Evolutionary conservation across 2,113 vertebrate genomes (phyloP).

Genomic region (Saccopteryx leptura): DNA sequence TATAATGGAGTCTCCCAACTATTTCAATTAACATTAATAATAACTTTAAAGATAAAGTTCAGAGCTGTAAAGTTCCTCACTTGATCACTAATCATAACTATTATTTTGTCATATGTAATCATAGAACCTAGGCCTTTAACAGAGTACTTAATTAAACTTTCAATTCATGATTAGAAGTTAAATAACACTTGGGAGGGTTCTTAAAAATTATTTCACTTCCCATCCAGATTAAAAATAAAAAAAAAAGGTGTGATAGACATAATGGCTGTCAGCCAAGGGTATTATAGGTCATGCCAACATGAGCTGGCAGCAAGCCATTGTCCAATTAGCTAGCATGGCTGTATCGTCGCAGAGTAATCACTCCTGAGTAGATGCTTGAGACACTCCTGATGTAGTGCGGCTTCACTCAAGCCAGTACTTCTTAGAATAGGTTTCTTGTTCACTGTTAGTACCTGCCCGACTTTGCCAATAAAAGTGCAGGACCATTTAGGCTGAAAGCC

Average conservation of each 20-base stretch:
- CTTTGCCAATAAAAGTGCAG: slow-evolving; percentile 76
- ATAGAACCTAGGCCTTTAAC: slow-evolving; percentile 86
- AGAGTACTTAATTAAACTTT: slow-evolving; percentile 89
- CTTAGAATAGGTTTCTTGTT: slow-evolving; percentile 84
- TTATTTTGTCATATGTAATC: slow-evolving; percentile 90
- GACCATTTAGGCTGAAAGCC: slow-evolving; percentile 55
- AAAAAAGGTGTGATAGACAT: slow-evolving; percentile 84
- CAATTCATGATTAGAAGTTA: slow-evolving; percentile 90
- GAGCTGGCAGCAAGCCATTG: slow-evolving; percentile 89
- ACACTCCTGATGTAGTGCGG: slow-evolving; percentile 87
- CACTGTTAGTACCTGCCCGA: slow-evolving; percentile 82
- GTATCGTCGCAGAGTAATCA: slow-evolving; percentile 88
- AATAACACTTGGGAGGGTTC: slow-evolving; percentile 86
- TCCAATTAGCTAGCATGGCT: slow-evolving; percentile 95
- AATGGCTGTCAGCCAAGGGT: slow-evolving; percentile 88
- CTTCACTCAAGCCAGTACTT: slow-evolving; percentile 86
- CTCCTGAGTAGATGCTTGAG: slow-evolving; percentile 89
- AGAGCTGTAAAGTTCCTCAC: slow-evolving; percentile 83
- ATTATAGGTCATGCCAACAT: slow-evolving; percentile 90
- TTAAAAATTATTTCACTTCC: slow-evolving; percentile 85
- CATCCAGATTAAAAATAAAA: slow-evolving; percentile 85
- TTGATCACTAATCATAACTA: slow-evolving; percentile 86
- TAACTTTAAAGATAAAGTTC: slow-evolving; percentile 76
- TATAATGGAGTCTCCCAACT: slow-evolving; percentile 64
- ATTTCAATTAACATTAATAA: slow-evolving; percentile 82